Base-by-base conservation (phyloP, 2,797 vertebrate genomes). In the Enteromius radiatus region DNA sequence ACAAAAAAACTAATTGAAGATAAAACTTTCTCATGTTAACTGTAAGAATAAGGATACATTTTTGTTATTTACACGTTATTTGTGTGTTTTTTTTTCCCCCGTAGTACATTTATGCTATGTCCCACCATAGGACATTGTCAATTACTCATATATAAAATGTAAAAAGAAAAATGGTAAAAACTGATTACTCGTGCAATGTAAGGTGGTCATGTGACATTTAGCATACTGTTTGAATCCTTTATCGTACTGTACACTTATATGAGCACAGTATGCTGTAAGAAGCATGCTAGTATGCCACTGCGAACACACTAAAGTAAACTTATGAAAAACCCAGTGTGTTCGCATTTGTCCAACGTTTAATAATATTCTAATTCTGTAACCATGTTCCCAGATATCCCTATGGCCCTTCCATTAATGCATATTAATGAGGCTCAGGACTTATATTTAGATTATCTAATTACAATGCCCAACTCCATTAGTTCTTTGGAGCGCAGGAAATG, bases 371-470 rank as follows among this genome's bases (percentile, higher is more conserved):
- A 80, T 80, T 56, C 21, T 26, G 73, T 68, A 59, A 56, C 74
- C 76, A 74, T 69, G 65, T 71, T 82, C 47, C 17, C 31, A 84
- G 80, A 88, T 84, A 83, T 85, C 85, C 87, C 85, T 38, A 8
- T 68, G 80, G 87, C 21, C 84, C 67, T 82, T 86, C 78, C 69
- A 80, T 77, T 80, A 84, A 56, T 65, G 69, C 21, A 80, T 76
- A 85, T 80, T 88, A 85, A 85, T 84, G 82, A 87, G 67, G 49
- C 76, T 49, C 70, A 75, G 78, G 70, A 79, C 78, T 88, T 88
- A 88, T 88, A 86, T 88, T 87, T 88, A 88, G 87, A 87, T 80
- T 73, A 88, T 82, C 84, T 88, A 87, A 88, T 88, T 88, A 87
- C 65, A 84, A 83, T 80, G 84, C 63, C 79, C 78, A 84, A 85